These are phyloP conservation scores for Coendou prehensilis DNA, from an alignment of 2,797 vertebrate species.

Conservation along the genomic window DNA sequence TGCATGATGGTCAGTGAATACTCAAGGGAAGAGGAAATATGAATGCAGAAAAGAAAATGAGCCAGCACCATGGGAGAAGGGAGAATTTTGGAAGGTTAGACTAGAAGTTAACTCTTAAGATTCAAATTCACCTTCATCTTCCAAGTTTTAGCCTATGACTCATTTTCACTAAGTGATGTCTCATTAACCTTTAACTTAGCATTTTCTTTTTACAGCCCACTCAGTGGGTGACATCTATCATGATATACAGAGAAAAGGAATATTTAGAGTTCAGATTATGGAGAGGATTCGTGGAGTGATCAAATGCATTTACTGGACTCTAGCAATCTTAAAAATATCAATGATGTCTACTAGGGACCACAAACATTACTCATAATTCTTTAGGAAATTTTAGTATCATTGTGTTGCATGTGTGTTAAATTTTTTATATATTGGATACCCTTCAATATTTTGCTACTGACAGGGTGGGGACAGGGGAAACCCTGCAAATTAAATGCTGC, in stretches of 20 bases:
- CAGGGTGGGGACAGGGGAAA: background rate
- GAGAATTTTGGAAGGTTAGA: constrained; percentile 43
- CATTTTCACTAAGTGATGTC: constrained; percentile 51
- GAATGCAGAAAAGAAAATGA: constrained; percentile 3
- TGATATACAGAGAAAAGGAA: constrained; percentile 8
- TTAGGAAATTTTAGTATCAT: constrained; percentile 58
- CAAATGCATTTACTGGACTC: constrained; percentile 6
- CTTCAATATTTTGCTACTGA: constrained; percentile 21
- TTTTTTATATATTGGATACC: background rate
- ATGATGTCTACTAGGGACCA: background rate
- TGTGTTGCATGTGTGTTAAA: background rate
- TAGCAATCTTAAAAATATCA: constrained; percentile 40
- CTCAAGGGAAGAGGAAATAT: background rate
- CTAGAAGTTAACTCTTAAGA: constrained; percentile 45
- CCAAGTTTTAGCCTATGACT: constrained; percentile 43
- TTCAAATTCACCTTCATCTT: constrained; percentile 47
- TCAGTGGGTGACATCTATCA: constrained; percentile 9
- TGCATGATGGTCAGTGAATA: background rate
- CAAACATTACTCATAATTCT: constrained; percentile 62
- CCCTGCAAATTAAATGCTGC: constrained; percentile 67
- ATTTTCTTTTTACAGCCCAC: constrained; percentile 51
- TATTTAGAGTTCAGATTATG: constrained; percentile 18
- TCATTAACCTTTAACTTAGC: constrained; percentile 38
- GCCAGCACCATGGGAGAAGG: background rate
- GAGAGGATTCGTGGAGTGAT: constrained; percentile 2